Evolutionary conservation across 2,888 invertebrate genomes (phyloP), one percentile per base, ranked within the genome.

Genomic region (Drosophila multiciliata): DNA sequence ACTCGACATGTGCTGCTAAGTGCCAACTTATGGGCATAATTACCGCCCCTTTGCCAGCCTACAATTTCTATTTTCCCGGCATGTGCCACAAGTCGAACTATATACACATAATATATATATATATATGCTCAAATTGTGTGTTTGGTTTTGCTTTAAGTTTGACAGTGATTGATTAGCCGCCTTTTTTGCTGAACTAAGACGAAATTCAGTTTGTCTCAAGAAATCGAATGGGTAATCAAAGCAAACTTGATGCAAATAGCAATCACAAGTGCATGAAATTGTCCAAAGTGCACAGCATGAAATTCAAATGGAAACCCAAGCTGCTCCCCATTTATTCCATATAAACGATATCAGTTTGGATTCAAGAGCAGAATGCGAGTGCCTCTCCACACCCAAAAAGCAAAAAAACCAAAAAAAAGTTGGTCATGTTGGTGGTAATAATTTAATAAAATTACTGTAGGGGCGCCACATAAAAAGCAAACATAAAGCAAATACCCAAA

Each of bases 141-240:
- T 29, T 38, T 48, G 36, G 68, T 29, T 45, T 62, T 17, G 11
- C 33, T 15, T 49, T n/a, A 17, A 33, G 38, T 52, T 38, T 45
- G 49, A 33, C 66, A 53, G 54, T 84, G 88, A 87, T 85, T 87
- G 87, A 87, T 84, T 80, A 53, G 82, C 61, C 59, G 48, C 53
- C 32, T 52, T 29, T 38, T 52, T 32, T 15, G 1, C 23, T 4
- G 9, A 8, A 23, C 15, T 45, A 8, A 8, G 15, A 45, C 2
- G 45, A 2, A 45, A 4, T 15, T 45, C 23, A 15, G 45, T 3
- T 58, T 33, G 49, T 20, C 12, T 38, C 36, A 45, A 8, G 5
- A 8, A 55, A 23, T 48, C 55, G 48, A 40, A 12, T 32, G 52
- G 49, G 1, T 40, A 26, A 49, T 62, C 53, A 42, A 55, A 33